These are phyloP conservation scores for Agrochola litura DNA, from an alignment of 2,888 invertebrate genomes.

Conservation along the genomic window DNA sequence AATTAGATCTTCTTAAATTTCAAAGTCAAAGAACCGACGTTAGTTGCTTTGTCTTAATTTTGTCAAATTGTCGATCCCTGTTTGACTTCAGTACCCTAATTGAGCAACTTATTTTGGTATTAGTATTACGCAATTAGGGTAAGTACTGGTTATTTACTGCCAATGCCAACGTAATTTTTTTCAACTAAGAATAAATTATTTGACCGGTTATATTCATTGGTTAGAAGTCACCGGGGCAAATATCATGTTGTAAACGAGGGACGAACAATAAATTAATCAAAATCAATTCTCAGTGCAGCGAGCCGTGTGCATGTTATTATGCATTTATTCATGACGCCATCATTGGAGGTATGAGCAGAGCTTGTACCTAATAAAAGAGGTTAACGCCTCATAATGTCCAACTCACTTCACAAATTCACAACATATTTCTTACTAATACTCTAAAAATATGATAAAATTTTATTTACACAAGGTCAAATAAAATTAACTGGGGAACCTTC, in stretches of 20 bases:
- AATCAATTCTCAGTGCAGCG: slow-evolving; percentile 51
- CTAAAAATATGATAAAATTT: not conserved
- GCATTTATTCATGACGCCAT: slow-evolving; percentile 48
- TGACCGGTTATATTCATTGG: slow-evolving; percentile 30
- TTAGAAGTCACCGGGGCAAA: slow-evolving; percentile 24
- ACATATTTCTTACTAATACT: not conserved
- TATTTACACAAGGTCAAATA: not conserved
- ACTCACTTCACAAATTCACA: not conserved
- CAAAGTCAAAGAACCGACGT: slow-evolving; percentile 41
- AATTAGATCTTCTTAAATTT: slow-evolving; percentile 65
- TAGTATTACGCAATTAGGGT: no score
- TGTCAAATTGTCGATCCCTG: slow-evolving; percentile 17
- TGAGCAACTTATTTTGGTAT: no score
- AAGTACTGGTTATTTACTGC: not conserved
- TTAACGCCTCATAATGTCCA: not conserved
- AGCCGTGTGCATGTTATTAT: slow-evolving; percentile 36
- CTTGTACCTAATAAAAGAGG: slow-evolving; percentile 12
- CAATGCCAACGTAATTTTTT: slow-evolving; percentile 9
- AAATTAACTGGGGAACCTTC: not conserved
- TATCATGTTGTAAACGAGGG: slow-evolving; percentile 30
- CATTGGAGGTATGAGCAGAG: slow-evolving; percentile 31
- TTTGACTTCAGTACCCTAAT: not conserved
- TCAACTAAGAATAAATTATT: slow-evolving; percentile 27
- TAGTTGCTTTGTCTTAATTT: slow-evolving; percentile 26
- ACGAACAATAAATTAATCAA: slow-evolving; percentile 61